A percentile compares a stretch with the other conserved stretches of the same genome.
These are phyloP conservation scores for Stigmatopora argus DNA, from an alignment of 2,113 vertebrate species.

Conservation along the genomic window DNA sequence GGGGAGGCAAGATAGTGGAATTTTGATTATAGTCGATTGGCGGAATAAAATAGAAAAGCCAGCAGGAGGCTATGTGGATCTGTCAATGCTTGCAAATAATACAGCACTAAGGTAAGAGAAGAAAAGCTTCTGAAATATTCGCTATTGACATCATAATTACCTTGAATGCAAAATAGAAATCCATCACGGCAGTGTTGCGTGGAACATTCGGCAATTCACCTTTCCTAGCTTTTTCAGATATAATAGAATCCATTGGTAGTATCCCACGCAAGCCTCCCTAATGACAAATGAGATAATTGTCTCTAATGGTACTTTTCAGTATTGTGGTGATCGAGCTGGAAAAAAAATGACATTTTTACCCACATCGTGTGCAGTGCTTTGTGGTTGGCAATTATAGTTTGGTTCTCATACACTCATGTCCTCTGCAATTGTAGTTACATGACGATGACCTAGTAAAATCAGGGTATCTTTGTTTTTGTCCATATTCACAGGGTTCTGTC, in stretches of 20 bases:
- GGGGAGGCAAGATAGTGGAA: slow-evolving; percentile 35
- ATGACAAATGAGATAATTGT: slow-evolving; percentile 67
- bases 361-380: slow-evolving; percentile 36
- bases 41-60: slow-evolving; percentile 45
- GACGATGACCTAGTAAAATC: not conserved
- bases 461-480: not conserved
- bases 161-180: slow-evolving; percentile 20
- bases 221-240: slow-evolving; percentile 33
- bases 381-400: not conserved
- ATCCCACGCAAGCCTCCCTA: slow-evolving; percentile 60
- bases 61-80: slow-evolving; percentile 21
- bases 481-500: not conserved
- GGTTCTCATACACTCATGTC: slow-evolving; percentile 8
- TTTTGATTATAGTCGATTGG: slow-evolving; percentile 40
- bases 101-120: slow-evolving; percentile 33
- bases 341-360: slow-evolving; percentile 57
- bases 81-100: slow-evolving; percentile 32
- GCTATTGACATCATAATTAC: slow-evolving; percentile 44
- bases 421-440: not conserved
- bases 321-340: slow-evolving; percentile 48
- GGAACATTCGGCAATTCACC: slow-evolving; percentile 44
- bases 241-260: slow-evolving; percentile 51
- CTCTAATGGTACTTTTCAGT: slow-evolving; percentile 65
- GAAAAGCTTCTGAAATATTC: slow-evolving; percentile 17
- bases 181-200: slow-evolving; percentile 8